Percentiles rank a stretch among this genome's conserved stretches.
phyloP scores from a whole-genome alignment of 2,888 invertebrate genomes.

The Altica lythri region DNA sequence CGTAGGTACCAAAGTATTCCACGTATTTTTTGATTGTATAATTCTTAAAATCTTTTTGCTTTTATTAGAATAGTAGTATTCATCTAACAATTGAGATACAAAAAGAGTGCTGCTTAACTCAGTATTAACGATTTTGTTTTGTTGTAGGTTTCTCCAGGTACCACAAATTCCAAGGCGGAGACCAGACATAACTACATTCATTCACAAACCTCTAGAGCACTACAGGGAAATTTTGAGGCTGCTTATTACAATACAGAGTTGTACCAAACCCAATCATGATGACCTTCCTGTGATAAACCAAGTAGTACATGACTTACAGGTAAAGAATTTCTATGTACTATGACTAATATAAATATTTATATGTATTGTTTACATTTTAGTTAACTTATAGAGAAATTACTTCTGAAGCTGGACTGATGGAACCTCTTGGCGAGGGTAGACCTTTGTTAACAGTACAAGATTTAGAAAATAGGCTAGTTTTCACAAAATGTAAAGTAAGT shows the following conservation, averaged over 20 bases:
- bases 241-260: constrained; percentile 61
- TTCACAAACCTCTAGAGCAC: constrained; percentile 85
- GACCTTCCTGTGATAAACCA: constrained; percentile 59
- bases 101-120: no score
- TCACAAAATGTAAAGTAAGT: constrained; percentile 83
- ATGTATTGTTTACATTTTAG: constrained; percentile 52
- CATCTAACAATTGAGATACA: no score
- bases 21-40: no score
- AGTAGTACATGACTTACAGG: constrained; percentile 59
- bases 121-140: background rate
- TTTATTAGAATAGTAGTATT: no score
- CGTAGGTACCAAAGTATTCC: no score
- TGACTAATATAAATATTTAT: background rate
- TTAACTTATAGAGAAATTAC: constrained; percentile 80
- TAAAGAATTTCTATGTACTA: constrained; percentile 34
- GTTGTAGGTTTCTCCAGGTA: constrained; percentile 71
- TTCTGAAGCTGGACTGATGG: constrained; percentile 83
- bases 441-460: constrained; percentile 82
- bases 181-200: constrained; percentile 82
- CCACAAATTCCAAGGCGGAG: constrained; percentile 80
- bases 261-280: constrained; percentile 58
- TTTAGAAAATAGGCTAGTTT: constrained; percentile 84
- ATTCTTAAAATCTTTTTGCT: no score
- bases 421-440: constrained; percentile 80
- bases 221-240: constrained; percentile 68